A percentile compares a stretch with the other conserved stretches of the same genome.
phyloP scores from a whole-genome alignment of 2,113 vertebrate genomes.

The Ibidorhyncha struthersii region DNA sequence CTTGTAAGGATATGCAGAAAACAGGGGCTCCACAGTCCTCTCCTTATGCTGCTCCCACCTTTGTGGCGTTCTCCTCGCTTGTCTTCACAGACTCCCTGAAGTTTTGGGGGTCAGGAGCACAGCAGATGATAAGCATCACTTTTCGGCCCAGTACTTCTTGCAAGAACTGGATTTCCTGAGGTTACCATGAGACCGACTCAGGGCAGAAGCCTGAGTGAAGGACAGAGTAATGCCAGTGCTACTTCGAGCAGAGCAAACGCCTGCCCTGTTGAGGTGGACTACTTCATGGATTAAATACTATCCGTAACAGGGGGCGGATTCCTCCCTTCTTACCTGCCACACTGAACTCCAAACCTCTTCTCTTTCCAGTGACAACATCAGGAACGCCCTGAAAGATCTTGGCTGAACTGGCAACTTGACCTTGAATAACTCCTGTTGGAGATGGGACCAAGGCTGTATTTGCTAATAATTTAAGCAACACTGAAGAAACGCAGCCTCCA shows the following conservation, averaged over 20 bases:
- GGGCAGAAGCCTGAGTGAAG: background rate
- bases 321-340: background rate
- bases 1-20: background rate
- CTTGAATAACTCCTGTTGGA: background rate
- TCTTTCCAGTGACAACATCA: background rate
- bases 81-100: background rate
- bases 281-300: background rate
- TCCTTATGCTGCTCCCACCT: background rate
- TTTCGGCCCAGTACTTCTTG: background rate
- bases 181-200: background rate
- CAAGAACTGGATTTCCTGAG: background rate
- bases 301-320: accelerated
- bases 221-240: background rate
- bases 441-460: background rate
- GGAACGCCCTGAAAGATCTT: background rate
- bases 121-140: background rate
- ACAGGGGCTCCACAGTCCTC: background rate
- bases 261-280: background rate
- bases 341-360: background rate
- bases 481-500: background rate
- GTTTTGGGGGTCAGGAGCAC: background rate
- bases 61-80: background rate
- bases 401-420: background rate
- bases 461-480: background rate
- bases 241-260: background rate